Percentiles rank a stretch among this genome's conserved stretches.
phyloP scores from a whole-genome alignment of 1,140 invertebrate species.

The Drosophila rufa region DNA sequence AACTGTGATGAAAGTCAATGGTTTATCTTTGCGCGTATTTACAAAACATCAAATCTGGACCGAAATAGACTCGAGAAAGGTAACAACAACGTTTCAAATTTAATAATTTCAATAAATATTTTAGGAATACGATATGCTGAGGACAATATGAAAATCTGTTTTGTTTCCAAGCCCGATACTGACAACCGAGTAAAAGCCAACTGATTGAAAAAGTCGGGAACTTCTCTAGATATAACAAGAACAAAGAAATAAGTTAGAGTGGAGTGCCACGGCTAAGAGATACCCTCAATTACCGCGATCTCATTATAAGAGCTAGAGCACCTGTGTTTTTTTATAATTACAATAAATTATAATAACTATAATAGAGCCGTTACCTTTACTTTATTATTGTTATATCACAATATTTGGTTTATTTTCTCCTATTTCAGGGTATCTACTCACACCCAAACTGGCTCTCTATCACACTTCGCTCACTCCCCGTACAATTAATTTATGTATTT shows the following conservation, averaged over 20 bases:
- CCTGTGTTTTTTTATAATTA: no score
- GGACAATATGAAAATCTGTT: constrained; percentile 4
- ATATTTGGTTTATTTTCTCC: background rate
- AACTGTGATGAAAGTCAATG: constrained; percentile 14
- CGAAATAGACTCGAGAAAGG: constrained; percentile 15
- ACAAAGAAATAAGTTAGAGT: background rate
- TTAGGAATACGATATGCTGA: background rate
- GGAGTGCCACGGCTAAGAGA: background rate
- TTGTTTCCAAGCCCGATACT: background rate
- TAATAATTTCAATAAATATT: background rate
- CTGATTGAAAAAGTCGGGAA: background rate
- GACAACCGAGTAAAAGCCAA: constrained; percentile 15
- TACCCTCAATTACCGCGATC: background rate
- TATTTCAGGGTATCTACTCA: background rate
- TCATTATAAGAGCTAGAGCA: no score
- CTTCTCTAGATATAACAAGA: background rate
- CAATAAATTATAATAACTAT: background rate
- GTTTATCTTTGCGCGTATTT: background rate
- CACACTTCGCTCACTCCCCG: background rate
- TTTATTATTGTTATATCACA: background rate
- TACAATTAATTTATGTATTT: constrained; percentile 69
- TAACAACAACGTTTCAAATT: constrained; percentile 18
- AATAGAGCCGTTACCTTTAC: background rate
- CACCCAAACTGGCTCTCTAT: constrained; percentile 5
- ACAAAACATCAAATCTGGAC: constrained; percentile 17